Conservation (phyloP, 2,797 vertebrate genomes). For the Characodon lateralis region DNA sequence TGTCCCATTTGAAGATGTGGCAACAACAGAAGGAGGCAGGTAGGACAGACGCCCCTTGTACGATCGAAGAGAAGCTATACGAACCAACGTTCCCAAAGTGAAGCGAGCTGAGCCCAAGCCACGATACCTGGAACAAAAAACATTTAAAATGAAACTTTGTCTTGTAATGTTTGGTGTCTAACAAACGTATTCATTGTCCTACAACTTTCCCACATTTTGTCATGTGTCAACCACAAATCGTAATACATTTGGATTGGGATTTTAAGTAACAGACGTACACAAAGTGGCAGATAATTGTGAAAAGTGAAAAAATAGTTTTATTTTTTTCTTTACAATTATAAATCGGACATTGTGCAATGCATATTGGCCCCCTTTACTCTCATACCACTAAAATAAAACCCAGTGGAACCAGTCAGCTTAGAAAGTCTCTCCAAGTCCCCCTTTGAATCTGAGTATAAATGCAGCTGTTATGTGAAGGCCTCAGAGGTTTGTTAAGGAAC, state of each 20-base stretch:
- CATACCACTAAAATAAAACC: not conserved
- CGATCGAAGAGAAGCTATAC: conserved; percentile 88
- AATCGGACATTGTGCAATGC: not conserved
- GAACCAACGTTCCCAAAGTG: conserved; percentile 88
- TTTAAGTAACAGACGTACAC: not conserved
- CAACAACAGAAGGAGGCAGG: conserved; percentile 82
- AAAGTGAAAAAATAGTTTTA: not conserved
- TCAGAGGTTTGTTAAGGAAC: no score
- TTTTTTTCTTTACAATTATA: not conserved
- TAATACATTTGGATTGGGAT: not conserved
- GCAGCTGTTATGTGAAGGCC: no score
- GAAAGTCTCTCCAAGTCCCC: no score
- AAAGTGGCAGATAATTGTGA: not conserved
- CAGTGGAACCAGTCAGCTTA: no score
- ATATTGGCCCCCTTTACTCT: not conserved
- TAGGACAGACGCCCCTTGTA: conserved; percentile 92
- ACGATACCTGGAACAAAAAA: conserved; percentile 77
- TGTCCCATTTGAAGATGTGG: conserved; percentile 67
- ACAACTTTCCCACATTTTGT: not conserved
- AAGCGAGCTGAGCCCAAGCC: conserved; percentile 90
- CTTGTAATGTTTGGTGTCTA: not conserved
- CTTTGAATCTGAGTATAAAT: no score
- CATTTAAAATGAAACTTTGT: not conserved
- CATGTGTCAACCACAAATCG: not conserved
- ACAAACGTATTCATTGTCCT: not conserved